Evolutionary conservation across 2,797 vertebrate species (phyloP).

Genomic region (Melanitta fusca): DNA sequence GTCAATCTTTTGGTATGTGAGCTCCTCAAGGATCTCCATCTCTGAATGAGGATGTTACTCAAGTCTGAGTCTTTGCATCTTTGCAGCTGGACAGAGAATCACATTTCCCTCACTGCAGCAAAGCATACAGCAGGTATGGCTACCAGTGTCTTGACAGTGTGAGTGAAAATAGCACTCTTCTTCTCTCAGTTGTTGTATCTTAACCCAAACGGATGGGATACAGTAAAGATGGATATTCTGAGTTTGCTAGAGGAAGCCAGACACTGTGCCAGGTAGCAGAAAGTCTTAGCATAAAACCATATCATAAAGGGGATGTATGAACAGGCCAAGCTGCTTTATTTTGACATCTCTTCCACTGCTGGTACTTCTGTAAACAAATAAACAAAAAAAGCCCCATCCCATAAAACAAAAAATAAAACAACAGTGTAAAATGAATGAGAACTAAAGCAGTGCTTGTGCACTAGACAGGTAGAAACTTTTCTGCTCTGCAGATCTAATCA

Average conservation of each 20-base stretch:
- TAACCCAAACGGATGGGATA: background rate
- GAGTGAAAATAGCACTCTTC: background rate
- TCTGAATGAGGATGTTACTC: background rate
- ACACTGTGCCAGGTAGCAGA: background rate
- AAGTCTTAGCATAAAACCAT: background rate
- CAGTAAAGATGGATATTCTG: background rate
- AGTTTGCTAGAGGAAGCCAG: background rate
- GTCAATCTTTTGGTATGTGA: background rate
- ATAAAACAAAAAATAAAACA: background rate
- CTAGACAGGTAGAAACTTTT: background rate
- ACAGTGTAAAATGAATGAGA: background rate
- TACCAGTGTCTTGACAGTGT: background rate
- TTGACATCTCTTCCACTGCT: background rate
- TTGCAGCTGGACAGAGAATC: background rate
- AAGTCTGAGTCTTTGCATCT: background rate
- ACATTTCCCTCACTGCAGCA: background rate
- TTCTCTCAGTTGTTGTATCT: background rate
- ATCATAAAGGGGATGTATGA: accelerated
- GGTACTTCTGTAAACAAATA: background rate
- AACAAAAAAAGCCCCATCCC: background rate
- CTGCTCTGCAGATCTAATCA: background rate
- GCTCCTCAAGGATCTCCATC: background rate
- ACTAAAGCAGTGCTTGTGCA: background rate
- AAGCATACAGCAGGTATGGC: background rate
- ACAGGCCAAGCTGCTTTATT: background rate